Base-by-base conservation (phyloP, 2,113 vertebrate species). In the Maccullochella peelii region DNA sequence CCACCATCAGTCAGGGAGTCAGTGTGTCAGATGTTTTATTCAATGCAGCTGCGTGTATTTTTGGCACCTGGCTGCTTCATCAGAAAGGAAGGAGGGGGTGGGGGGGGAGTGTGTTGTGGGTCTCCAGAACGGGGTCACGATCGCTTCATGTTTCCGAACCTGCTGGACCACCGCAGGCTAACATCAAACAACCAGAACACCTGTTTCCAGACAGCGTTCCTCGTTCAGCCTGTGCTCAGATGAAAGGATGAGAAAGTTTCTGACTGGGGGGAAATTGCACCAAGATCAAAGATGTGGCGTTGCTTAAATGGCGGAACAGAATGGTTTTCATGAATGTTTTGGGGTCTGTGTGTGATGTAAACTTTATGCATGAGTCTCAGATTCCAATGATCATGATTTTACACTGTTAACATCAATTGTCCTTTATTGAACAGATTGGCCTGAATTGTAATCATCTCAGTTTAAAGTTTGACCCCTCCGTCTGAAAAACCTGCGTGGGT, bases 181-280 rank as follows among this genome's bases (percentile, higher is more conserved):
- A 92, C 91, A 92, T 94, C 94, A 94, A 91, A 93, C 90, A 80
- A 40, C 38, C 73, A 25, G 73, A 89, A 89, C 92, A 93, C 84
- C 91, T 93, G 92, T 92, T 92, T 86, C 71, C 63, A 87, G 55
- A 83, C 72, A 9, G 77, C 4, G 75, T 44, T 79, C 59, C 75
- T 85, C 76, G 50, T 85, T 89, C 80, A 72, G 68, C 49, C 58
- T 71, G 44, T 16, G 83, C 83, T 80, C 80, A 74, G 85, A 94
- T 93, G 83, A 94, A 94, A 93, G 92, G 77, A 79, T n/a, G 65
- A 57, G 79, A 67, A 88, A 91, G 81, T 92, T 92, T 91, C 33
- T 44, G 70, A 82, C 77, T 50, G 14, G 38, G 65, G 54, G 23
- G 62, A 74, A 73, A 88, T 87, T 86, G 85, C 50, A 58, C 14